Percentiles rank a stretch among this genome's conserved stretches.
Conservation (phyloP, 1,140 invertebrate species). For the Callitettix versicolor region DNA sequence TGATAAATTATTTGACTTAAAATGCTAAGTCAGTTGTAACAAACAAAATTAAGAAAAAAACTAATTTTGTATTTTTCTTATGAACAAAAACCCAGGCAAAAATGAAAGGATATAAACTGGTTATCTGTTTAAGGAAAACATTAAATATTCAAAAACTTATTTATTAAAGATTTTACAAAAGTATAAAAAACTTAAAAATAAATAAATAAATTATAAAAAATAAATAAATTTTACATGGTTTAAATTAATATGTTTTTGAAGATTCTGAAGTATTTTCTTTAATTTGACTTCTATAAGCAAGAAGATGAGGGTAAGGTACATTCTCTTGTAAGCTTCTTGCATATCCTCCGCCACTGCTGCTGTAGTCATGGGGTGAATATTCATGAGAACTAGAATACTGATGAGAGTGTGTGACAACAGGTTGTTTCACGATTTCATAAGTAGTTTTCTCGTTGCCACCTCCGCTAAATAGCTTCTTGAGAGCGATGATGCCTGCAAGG, state of each 20-base stretch:
- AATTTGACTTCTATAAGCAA: constrained; percentile 19
- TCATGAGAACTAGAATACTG: constrained; percentile 62
- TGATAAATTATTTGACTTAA: no score
- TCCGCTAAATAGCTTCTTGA: constrained; percentile 57
- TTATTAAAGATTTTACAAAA: no score
- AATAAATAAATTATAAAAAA: not conserved
- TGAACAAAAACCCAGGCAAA: no score
- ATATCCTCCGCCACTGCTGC: constrained; percentile 32
- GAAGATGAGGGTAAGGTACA: constrained; percentile 17
- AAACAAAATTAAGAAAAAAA: no score
- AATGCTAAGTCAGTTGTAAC: no score
- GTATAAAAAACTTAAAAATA: not conserved
- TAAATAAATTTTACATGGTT: no score
- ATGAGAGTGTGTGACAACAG: constrained; percentile 63
- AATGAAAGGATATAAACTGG: no score
- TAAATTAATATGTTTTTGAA: no score
- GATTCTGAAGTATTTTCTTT: not conserved
- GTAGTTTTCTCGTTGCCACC: constrained; percentile 63
- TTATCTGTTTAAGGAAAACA: no score
- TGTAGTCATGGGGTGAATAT: constrained; percentile 43
- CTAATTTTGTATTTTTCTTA: no score
- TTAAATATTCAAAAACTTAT: no score
- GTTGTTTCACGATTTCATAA: constrained; percentile 74
- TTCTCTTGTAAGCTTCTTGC: constrained; percentile 26
- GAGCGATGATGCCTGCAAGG: constrained; percentile 58